Percentiles rank a stretch among this genome's conserved stretches.
Conservation (phyloP, 2,888 invertebrate species). For the Tryphoninae sp. region DNA sequence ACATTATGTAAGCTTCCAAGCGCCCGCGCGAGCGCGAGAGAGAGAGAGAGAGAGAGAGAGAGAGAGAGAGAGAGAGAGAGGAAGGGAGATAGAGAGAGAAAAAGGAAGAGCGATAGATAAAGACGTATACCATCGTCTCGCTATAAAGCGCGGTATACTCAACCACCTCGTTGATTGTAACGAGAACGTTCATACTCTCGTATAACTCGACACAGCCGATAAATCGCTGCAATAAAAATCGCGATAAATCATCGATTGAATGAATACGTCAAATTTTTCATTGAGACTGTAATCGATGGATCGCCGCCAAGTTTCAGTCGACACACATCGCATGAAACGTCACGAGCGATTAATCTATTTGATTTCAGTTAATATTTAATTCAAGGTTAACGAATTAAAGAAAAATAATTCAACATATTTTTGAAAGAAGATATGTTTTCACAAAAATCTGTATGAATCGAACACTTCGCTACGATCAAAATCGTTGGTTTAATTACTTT, state of each 20-base stretch:
- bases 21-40: neutral
- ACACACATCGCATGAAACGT: neutral
- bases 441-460: neutral
- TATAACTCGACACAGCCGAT: slow-evolving; percentile 20
- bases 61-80: neutral
- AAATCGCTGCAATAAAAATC: slow-evolving; percentile 7
- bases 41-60: neutral
- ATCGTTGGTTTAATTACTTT: slow-evolving; percentile 29
- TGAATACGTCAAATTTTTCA: slow-evolving; percentile 24
- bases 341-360: neutral
- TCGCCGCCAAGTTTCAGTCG: slow-evolving; percentile 5
- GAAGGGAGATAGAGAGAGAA: neutral
- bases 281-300: slow-evolving; percentile 22
- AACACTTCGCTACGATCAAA: neutral
- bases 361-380: neutral
- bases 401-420: too few species aligned
- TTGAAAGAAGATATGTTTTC: too few species aligned
- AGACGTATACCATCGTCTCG: neutral
- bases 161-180: slow-evolving; percentile 24
- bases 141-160: slow-evolving; percentile 2
- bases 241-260: slow-evolving; percentile 22
- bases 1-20: slow-evolving; percentile 17
- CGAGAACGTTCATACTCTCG: slow-evolving; percentile 20
- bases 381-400: too few species aligned
- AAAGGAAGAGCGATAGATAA: neutral